These are phyloP conservation scores for Meloidogyne floridensis DNA, from an alignment of 1,140 invertebrate species.

Conservation along the genomic window DNA sequence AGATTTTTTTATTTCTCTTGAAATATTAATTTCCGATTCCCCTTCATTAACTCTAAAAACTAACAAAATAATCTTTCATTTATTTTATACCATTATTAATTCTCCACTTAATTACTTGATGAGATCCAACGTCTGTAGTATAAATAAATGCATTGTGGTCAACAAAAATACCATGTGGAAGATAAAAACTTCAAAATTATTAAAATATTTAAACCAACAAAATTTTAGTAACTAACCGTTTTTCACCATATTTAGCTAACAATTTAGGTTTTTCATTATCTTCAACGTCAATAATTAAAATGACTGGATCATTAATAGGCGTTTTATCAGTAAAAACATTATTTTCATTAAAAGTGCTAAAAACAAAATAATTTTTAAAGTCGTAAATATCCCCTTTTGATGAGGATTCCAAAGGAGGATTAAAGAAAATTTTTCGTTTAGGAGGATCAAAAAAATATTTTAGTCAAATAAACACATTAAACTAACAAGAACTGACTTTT, in stretches of 20 bases:
- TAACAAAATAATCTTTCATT: constrained; percentile 26
- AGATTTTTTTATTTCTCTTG: too few species aligned
- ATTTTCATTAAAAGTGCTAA: constrained; percentile 73
- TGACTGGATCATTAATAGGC: constrained; percentile 76
- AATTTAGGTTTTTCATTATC: constrained; percentile 36
- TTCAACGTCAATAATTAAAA: constrained; percentile 68
- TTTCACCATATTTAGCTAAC: constrained; percentile 43
- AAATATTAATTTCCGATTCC: too few species aligned
- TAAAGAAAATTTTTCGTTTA: neutral
- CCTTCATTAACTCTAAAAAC: constrained; percentile 16
- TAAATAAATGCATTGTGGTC: constrained; percentile 79
- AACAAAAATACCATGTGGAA: constrained; percentile 88
- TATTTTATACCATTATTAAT: constrained; percentile 13
- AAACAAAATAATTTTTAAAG: neutral
- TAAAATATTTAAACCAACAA: constrained; percentile 33
- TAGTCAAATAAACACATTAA: neutral
- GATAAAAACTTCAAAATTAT: constrained; percentile 76
- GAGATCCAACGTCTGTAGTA: constrained; percentile 87
- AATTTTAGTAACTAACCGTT: constrained; percentile 56
- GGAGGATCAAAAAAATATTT: neutral
- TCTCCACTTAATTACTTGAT: constrained; percentile 76
- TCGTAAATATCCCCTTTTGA: too few species aligned
- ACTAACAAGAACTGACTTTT: constrained; percentile 56
- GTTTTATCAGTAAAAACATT: constrained; percentile 72
- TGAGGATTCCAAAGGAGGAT: too few species aligned